Base-by-base conservation (phyloP, 2,888 invertebrate genomes). In the Drosophila kambysellisi region DNA sequence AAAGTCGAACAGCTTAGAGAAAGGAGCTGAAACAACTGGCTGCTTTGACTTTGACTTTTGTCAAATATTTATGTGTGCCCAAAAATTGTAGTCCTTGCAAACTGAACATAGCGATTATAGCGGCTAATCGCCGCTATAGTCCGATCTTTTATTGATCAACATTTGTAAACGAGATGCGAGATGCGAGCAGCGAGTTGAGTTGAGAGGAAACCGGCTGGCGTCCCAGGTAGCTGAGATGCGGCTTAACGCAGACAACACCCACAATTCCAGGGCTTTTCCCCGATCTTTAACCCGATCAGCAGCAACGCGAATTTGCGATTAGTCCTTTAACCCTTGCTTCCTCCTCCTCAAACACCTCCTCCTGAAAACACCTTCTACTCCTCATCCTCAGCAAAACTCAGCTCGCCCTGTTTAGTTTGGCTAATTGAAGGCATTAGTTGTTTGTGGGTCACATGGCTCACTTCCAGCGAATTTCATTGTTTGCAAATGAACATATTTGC, bases 141-240 rank as follows among this genome's bases (percentile, higher is more conserved):
- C 78, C 60, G 70, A 78, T 64, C 68, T 83, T 92, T 90, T 92
- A 92, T 92, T 92, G 92, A 92, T 91, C 92, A 92, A 92, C 92
- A 92, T 92, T 92, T 91, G 91, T 91, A 91, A 92, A 92, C 87
- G 84, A 25, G 46, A 25, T 46, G 46, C 29, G 11, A 84, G 79
- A 25, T 25, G 20, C 20, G 15, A 46, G 11, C n/a, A 43, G 11
- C n/a, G 11, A 84, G 79, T 85, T 81, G 72, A 20, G 58, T 20
- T 58, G 53, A 51, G 59, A 64, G 52, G 56, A 81, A 59, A 51
- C 74, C 51, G 65, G 68, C 70, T 80, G 72, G 66, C 53, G 66
- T 70, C 70, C 39, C 69, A 70, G 71, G 74, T 70, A 76, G 76
- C 64, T 67, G 41, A 59, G 63, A 51, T 76, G 81, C 78, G 83